Percentiles rank a stretch among this genome's conserved stretches.
Conservation (phyloP, 2,113 vertebrate species). For the Lepisosteus oculatus region DNA sequence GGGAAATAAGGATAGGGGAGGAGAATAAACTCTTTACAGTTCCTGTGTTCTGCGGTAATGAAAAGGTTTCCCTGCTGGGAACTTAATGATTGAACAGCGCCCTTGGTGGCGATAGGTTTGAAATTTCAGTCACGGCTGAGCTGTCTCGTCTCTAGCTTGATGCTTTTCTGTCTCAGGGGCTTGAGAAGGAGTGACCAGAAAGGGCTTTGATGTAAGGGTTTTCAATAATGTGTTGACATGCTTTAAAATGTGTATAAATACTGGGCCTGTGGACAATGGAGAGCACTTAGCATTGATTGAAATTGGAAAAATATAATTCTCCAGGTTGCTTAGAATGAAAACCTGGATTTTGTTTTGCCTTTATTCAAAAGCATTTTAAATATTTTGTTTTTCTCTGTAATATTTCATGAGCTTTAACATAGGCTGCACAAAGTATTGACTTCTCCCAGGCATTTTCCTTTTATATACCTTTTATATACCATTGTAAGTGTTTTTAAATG, state of each 20-base stretch:
- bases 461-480: conserved; percentile 45
- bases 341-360: conserved; percentile 46
- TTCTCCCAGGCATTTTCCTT: conserved; percentile 69
- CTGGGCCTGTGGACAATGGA: neutral
- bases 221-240: too few species aligned
- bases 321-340: conserved; percentile 36
- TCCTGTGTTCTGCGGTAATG: neutral
- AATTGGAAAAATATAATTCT: neutral
- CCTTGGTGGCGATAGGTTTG: neutral
- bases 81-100: too few species aligned
- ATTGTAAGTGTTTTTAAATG: conserved; percentile 28
- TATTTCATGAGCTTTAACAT: conserved; percentile 63
- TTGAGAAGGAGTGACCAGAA: too few species aligned
- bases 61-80: neutral
- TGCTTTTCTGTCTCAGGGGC: too few species aligned
- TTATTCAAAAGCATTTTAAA: conserved; percentile 40
- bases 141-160: neutral
- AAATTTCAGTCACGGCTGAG: neutral
- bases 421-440: conserved; percentile 69
- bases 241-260: neutral
- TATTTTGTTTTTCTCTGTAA: conserved; percentile 30
- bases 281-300: neutral
- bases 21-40: too few species aligned
- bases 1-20: too few species aligned
- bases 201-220: too few species aligned